Evolutionary conservation across 2,797 vertebrate species (phyloP).

Genomic region (Pseudochaenichthys georgianus): DNA sequence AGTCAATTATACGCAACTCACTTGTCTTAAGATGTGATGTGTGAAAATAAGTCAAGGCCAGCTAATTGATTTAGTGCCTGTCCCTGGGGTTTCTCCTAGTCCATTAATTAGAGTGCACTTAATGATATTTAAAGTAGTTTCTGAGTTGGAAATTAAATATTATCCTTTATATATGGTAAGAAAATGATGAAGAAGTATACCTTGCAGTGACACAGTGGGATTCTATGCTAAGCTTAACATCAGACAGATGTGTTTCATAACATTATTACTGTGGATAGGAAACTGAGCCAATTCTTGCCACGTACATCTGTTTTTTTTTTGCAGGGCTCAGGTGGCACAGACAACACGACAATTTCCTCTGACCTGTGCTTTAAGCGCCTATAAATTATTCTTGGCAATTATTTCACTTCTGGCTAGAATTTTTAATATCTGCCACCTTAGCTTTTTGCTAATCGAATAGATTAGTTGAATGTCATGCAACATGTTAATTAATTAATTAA

Average conservation of each 20-base stretch:
- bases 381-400: conserved; percentile 70
- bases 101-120: conserved; percentile 63
- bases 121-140: conserved; percentile 61
- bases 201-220: conserved; percentile 1
- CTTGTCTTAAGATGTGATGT: conserved; percentile 70
- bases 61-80: conserved; percentile 68
- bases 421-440: conserved; percentile 70
- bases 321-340: conserved; percentile 73
- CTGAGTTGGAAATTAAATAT: conserved; percentile 54
- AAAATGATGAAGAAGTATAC: conserved; percentile 6
- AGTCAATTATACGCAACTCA: conserved; percentile 64
- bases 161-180: conserved; percentile 29
- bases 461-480: conserved; percentile 76
- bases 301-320: conserved; percentile 2
- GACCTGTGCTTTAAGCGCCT: conserved; percentile 62
- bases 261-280: conserved; percentile 3
- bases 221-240: neutral
- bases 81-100: conserved; percentile 62
- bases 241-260: conserved; percentile 18
- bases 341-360: conserved; percentile 75
- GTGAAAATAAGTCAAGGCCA: conserved; percentile 70
- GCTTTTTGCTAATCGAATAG: conserved; percentile 50
- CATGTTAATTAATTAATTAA: conserved; percentile 77
- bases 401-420: conserved; percentile 77
- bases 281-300: conserved; percentile 22